Percentiles rank a stretch among this genome's conserved stretches.
These are phyloP conservation scores for Nycteola revayana DNA, from an alignment of 2,888 invertebrate genomes.

Conservation along the genomic window DNA sequence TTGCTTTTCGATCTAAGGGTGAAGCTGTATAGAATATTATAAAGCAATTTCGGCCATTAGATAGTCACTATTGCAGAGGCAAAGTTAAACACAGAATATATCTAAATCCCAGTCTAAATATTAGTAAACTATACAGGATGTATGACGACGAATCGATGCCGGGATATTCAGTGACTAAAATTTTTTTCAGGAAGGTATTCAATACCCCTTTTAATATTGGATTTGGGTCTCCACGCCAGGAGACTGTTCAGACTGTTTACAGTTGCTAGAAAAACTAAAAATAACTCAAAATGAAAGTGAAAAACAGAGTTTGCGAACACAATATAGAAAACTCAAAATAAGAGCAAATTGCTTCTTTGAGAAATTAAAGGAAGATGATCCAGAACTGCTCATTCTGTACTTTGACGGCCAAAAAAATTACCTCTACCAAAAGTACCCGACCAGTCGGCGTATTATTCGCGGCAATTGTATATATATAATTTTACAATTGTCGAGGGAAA, in stretches of 20 bases:
- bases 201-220: constrained; percentile 15
- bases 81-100: constrained; percentile 19
- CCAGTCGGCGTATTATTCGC: constrained; percentile 42
- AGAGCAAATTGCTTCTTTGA: constrained; percentile 16
- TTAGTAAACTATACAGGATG: constrained; percentile 16
- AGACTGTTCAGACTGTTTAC: constrained; percentile 20
- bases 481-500: constrained; percentile 40
- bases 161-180: constrained; percentile 15
- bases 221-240: constrained; percentile 14
- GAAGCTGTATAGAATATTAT: constrained; percentile 27
- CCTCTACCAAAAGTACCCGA: constrained; percentile 28
- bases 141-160: constrained; percentile 14
- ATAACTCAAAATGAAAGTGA: constrained; percentile 15
- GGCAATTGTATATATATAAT: constrained; percentile 40
- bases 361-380: constrained; percentile 18
- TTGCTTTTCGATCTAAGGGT: constrained; percentile 18
- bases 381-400: constrained; percentile 19
- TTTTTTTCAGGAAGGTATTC: constrained; percentile 12
- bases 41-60: constrained; percentile 20
- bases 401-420: constrained; percentile 24
- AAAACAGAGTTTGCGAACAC: constrained; percentile 19
- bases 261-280: constrained; percentile 17
- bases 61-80: constrained; percentile 26
- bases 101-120: constrained; percentile 16
- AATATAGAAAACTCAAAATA: constrained; percentile 20